Conservation (phyloP, 2,888 invertebrate species). For the Saturnia pavonia region DNA sequence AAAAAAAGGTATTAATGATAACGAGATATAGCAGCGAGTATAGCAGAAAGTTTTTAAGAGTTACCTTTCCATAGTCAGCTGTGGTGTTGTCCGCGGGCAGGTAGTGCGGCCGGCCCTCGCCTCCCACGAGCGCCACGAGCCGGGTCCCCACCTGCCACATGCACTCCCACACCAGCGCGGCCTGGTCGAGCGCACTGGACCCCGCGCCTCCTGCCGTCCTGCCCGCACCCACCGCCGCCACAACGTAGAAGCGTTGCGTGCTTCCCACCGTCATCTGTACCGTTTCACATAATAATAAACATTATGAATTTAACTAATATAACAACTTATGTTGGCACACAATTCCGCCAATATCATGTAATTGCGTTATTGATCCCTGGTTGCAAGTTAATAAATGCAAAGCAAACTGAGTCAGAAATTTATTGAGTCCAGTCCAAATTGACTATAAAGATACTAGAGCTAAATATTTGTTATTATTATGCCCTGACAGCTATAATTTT, state of each 20-base stretch:
- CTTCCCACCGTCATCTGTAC: conserved; percentile 90
- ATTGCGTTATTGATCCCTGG: too few species aligned
- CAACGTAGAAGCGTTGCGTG: conserved; percentile 91
- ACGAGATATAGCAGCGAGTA: too few species aligned
- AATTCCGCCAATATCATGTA: too few species aligned
- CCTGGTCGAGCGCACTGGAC: conserved; percentile 39
- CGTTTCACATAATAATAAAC: not conserved
- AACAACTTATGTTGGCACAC: too few species aligned
- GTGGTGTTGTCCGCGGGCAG: conserved; percentile 81
- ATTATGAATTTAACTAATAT: too few species aligned
- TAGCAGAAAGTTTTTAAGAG: not conserved
- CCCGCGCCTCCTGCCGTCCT: conserved; percentile 34
- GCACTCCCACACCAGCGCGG: conserved; percentile 91
- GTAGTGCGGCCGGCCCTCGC: conserved; percentile 79
- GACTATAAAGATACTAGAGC: too few species aligned
- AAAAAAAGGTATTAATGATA: too few species aligned
- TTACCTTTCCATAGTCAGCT: conserved; percentile 85
- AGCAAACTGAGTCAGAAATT: too few species aligned
- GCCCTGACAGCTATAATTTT: too few species aligned
- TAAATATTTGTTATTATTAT: too few species aligned
- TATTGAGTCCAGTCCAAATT: too few species aligned
- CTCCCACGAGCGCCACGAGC: conserved; percentile 89
- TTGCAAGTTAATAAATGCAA: too few species aligned
- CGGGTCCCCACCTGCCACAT: conserved; percentile 94
- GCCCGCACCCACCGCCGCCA: conserved; percentile 43